Evolutionary conservation across 2,113 vertebrate genomes (phyloP).

Genomic region (Ammodytes dubius): DNA sequence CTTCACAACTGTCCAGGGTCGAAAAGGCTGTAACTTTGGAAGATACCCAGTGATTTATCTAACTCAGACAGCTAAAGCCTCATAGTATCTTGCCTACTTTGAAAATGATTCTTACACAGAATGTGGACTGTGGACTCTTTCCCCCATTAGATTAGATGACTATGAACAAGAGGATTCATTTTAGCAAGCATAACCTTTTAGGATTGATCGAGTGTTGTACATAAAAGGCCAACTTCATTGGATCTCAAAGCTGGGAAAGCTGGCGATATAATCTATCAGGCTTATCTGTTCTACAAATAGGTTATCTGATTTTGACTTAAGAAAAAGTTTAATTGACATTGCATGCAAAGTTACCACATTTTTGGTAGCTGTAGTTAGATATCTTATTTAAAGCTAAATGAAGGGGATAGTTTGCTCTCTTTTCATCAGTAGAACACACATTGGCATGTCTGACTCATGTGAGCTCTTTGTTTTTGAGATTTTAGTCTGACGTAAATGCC

Average conservation of each 20-base stretch:
- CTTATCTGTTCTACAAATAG: background rate
- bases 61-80: background rate
- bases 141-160: background rate
- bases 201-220: background rate
- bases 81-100: background rate
- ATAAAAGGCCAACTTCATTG: background rate
- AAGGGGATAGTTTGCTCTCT: conserved; percentile 16
- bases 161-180: background rate
- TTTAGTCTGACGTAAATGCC: conserved; percentile 8
- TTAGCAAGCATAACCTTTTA: background rate
- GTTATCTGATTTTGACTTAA: conserved; percentile 14
- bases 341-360: background rate
- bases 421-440: conserved; percentile 8
- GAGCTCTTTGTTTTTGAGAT: conserved; percentile 31
- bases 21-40: background rate
- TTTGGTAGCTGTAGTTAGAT: background rate
- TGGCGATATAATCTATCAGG: background rate
- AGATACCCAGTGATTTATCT: background rate
- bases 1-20: background rate
- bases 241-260: background rate
- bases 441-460: background rate
- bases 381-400: conserved; percentile 6
- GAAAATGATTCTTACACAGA: background rate
- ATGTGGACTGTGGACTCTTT: background rate
- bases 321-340: background rate